Evolutionary conservation across 2,797 vertebrate genomes (phyloP).

Genomic region (Hafferia zeledoni): DNA sequence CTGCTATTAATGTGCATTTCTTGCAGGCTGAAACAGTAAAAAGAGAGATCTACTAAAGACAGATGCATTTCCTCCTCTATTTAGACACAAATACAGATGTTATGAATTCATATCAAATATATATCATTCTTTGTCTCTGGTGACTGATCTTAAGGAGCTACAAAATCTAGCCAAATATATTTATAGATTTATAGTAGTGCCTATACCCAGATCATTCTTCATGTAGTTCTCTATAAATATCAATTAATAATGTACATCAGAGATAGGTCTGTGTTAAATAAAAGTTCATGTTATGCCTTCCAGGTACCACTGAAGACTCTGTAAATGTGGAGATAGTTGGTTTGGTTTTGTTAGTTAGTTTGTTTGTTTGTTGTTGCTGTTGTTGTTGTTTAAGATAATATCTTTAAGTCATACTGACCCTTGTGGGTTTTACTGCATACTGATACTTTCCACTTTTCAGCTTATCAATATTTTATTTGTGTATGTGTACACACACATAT

Average conservation of each 20-base stretch:
- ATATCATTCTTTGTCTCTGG: conserved; percentile 2
- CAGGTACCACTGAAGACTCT: not conserved
- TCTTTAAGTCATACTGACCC: not conserved
- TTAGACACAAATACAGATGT: conserved; percentile 57
- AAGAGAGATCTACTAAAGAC: conserved; percentile 45
- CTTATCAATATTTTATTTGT: not conserved
- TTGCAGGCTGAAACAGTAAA: conserved; percentile 60
- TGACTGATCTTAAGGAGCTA: not conserved
- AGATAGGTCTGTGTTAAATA: conserved; percentile 15
- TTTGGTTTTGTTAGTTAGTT: not conserved
- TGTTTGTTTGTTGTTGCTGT: no score
- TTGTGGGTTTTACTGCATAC: not conserved
- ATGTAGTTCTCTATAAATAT: conserved; percentile 3
- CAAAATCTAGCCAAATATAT: conserved; percentile 23
- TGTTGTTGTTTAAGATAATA: not conserved
- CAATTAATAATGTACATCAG: conserved; percentile 32
- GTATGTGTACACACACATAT: not conserved
- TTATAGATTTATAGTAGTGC: not conserved
- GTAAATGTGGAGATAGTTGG: not conserved
- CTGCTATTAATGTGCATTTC: conserved; percentile 52
- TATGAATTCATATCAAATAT: conserved; percentile 36
- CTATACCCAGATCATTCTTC: not conserved
- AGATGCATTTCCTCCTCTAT: conserved; percentile 58
- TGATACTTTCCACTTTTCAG: not conserved
- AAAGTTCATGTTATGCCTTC: not conserved